Conservation (phyloP, 2,113 vertebrate genomes). For the Carettochelys insculpta region DNA sequence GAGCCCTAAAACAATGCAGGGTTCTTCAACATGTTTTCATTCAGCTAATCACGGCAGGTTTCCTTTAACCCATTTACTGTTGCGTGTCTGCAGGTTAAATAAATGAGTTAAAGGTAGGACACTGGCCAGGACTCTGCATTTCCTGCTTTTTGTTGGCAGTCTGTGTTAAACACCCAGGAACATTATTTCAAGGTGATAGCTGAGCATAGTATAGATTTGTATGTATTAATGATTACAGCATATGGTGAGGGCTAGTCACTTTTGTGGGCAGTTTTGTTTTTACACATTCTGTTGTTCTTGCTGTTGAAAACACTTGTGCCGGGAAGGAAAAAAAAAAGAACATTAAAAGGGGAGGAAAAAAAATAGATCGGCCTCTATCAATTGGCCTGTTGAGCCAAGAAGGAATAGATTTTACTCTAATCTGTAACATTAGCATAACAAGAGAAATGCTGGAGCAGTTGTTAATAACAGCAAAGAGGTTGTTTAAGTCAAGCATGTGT, state of each 20-base stretch:
- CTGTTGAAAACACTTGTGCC: slow-evolving; percentile 53
- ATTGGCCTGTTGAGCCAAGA: slow-evolving; percentile 72
- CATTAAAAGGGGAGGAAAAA: slow-evolving; percentile 33
- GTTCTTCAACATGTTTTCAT: slow-evolving; percentile 4
- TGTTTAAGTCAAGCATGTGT: slow-evolving; percentile 84
- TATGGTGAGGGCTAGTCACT: slow-evolving; percentile 2
- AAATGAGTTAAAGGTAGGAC: slow-evolving; percentile 21
- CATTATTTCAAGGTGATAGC: not conserved
- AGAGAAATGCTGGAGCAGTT: slow-evolving; percentile 78
- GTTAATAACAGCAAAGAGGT: slow-evolving; percentile 78
- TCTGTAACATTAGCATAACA: slow-evolving; percentile 83
- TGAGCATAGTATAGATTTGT: not conserved
- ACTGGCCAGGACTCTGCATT: not conserved
- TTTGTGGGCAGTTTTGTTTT: not conserved
- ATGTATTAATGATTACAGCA: slow-evolving; percentile 44
- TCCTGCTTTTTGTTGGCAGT: slow-evolving; percentile 44
- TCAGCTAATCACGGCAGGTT: not conserved
- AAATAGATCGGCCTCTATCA: slow-evolving; percentile 74
- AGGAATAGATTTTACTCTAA: slow-evolving; percentile 80
- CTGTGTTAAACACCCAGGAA: not conserved
- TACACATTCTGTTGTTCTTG: slow-evolving; percentile 36
- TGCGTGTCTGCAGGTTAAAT: not conserved
- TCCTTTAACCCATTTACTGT: not conserved
- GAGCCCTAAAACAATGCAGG: not conserved
- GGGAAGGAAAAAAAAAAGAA: slow-evolving; percentile 56